Conservation (phyloP, 2,113 vertebrate species). For the Pterocles burchelli region DNA sequence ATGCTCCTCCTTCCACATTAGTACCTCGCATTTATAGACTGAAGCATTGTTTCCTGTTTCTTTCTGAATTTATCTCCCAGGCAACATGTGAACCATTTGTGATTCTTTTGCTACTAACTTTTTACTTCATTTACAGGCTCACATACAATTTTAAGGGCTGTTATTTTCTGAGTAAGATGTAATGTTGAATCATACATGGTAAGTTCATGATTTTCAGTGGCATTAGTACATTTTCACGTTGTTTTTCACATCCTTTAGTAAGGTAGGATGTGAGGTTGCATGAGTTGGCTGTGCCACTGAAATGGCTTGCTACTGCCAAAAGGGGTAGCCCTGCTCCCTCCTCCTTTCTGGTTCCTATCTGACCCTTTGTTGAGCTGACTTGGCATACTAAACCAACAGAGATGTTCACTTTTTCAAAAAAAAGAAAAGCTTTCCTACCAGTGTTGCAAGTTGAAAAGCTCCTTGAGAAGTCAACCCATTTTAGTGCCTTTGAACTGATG, state of each 20-base stretch:
- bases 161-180: neutral
- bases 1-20: constrained; percentile 31
- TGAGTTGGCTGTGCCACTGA: neutral
- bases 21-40: constrained; percentile 13
- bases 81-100: neutral
- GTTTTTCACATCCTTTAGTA: constrained; percentile 10
- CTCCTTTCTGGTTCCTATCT: constrained; percentile 16
- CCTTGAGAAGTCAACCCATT: neutral
- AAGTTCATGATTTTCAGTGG: neutral
- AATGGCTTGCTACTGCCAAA: constrained; percentile 4
- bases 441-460: neutral
- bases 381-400: neutral
- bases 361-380: neutral
- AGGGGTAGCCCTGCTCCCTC: neutral
- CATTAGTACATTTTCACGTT: neutral
- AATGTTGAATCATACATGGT: neutral
- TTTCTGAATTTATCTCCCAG: constrained; percentile 45
- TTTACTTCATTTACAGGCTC: neutral
- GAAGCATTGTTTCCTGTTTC: constrained; percentile 44
- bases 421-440: neutral
- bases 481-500: neutral
- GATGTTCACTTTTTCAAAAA: neutral
- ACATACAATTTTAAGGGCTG: neutral
- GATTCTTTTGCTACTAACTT: constrained; percentile 16
- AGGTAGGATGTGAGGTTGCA: neutral